A percentile compares a stretch with the other conserved stretches of the same genome.
These are phyloP conservation scores for Rapana venosa DNA, from an alignment of 2,888 invertebrate genomes.

Conservation along the genomic window DNA sequence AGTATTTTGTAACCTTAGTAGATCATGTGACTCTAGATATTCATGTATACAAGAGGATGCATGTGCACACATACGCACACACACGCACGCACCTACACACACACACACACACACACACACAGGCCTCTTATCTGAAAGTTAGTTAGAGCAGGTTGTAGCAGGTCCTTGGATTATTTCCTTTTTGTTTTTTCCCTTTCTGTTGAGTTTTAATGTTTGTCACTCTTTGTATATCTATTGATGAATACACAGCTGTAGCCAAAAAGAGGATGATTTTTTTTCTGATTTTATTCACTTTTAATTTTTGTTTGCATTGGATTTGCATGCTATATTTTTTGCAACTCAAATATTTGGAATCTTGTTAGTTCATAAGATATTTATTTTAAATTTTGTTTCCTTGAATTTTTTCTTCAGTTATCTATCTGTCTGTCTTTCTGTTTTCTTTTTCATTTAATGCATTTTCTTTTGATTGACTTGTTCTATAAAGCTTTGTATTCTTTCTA, in stretches of 20 bases:
- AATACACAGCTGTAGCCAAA: neutral
- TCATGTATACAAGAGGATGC: neutral
- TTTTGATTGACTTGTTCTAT: too few species aligned
- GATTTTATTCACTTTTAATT: neutral
- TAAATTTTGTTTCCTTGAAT: neutral
- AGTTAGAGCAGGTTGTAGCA: neutral
- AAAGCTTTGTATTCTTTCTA: too few species aligned
- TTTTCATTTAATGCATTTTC: too few species aligned
- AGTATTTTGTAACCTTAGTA: too few species aligned
- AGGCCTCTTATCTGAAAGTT: too few species aligned
- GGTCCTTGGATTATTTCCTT: neutral
- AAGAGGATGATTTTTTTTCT: neutral
- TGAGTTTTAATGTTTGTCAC: too few species aligned
- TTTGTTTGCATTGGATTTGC: neutral
- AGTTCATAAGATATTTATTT: neutral
- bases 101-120: neutral
- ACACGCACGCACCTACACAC: constrained; percentile 3
- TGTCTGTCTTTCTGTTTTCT: neutral
- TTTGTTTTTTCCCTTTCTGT: constrained; percentile 14
- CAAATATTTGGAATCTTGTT: neutral
- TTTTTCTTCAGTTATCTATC: neutral
- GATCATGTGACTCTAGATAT: too few species aligned
- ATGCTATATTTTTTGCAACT: neutral
- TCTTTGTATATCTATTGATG: neutral
- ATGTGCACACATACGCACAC: constrained; percentile 17